A percentile compares a stretch with the other conserved stretches of the same genome.
Evolutionary conservation across 2,797 vertebrate species (phyloP).

Genomic region (Loris lydekkerianus): DNA sequence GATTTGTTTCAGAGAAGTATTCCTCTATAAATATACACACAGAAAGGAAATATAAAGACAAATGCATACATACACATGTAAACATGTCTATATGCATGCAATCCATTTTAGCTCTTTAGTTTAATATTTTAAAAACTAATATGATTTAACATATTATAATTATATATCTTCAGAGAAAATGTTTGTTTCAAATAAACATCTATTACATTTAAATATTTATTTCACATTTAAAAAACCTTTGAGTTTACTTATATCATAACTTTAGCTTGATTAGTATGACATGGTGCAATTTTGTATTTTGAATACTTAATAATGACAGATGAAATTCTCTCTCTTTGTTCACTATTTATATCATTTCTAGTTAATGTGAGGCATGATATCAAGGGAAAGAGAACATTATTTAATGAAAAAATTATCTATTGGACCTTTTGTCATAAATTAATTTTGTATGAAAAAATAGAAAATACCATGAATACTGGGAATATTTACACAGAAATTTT

Average conservation of each 20-base stretch:
- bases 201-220: neutral
- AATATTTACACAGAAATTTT: neutral
- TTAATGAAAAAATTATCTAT: slow-evolving; percentile 65
- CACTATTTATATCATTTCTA: neutral
- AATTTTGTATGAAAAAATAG: slow-evolving; percentile 1
- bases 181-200: neutral
- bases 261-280: neutral
- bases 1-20: neutral
- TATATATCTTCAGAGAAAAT: slow-evolving; percentile 6
- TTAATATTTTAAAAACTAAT: neutral
- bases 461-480: neutral
- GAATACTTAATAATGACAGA: neutral
- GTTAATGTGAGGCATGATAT: neutral
- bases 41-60: neutral
- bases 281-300: neutral
- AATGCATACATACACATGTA: neutral
- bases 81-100: neutral
- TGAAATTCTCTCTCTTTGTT: neutral
- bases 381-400: neutral
- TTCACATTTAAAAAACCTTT: neutral
- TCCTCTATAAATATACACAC: neutral
- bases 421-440: neutral
- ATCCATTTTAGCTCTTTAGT: neutral
- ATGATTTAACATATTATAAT: neutral
- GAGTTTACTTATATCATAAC: neutral